Evolutionary conservation across 2,888 invertebrate species (phyloP), one percentile per base, ranked within the genome.

Genomic region (Hololepta plana): DNA sequence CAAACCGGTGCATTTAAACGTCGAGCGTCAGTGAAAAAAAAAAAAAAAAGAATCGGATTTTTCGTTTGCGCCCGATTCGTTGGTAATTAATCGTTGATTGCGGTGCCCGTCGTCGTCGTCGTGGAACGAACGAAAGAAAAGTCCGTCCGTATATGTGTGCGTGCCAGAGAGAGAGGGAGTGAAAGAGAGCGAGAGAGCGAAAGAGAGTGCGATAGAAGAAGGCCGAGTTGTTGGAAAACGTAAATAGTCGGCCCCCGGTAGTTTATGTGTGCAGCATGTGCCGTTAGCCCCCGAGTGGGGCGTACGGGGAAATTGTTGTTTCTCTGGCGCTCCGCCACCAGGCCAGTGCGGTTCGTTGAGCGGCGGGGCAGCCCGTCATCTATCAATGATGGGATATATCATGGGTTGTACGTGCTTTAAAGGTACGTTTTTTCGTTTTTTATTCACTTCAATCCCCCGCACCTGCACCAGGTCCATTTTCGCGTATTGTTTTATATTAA

Each of bases 321-420:
- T n/a, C n/a, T n/a, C n/a, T n/a, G n/a, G n/a, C n/a, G n/a, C n/a
- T n/a, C n/a, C n/a, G n/a, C 4, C 21, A n/a, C 4, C 21, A 11
- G 5, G n/a, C 21, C 6, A 12, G 11, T 9, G 6, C 14, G 13
- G 32, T 28, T 31, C 48, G 39, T 43, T 30, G 27, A 34, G 32
- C 32, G 38, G 41, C 38, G 41, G 37, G 35, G 30, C 24, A 24
- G 39, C 46, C 38, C 39, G 41, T 36, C 37, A 30, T 31, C 32
- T 39, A 44, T 53, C 69, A 64, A 79, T 82, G 80, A 84, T 84
- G 82, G 82, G 82, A 62, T 82, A 80, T 71, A 81, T 82, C 67
- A 82, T 82, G 84, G 82, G 82, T 59, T 84, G 82, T 67, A 77
- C 82, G 61, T 84, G 82, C 66, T 71, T 84, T 60, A 79, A 80